phyloP scores from a whole-genome alignment of 2,888 invertebrate species.

The Spilosoma lubricipeda region DNA sequence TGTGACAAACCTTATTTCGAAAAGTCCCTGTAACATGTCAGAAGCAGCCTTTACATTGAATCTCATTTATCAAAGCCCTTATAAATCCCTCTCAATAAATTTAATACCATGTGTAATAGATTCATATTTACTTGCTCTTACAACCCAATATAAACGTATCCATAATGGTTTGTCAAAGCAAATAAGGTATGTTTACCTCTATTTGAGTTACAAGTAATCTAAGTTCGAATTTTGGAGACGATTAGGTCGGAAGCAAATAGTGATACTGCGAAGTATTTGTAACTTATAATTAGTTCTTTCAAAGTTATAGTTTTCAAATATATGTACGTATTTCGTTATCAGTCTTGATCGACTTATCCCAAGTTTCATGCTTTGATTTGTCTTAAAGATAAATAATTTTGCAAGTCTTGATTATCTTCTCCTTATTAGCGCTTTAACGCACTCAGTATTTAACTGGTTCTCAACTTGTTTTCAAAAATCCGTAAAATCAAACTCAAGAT shows the following conservation, averaged over 20 bases:
- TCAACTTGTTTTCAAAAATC: not conserved
- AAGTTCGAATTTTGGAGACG: slow-evolving; percentile 41
- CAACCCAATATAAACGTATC: slow-evolving; percentile 7
- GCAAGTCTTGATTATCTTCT: no score
- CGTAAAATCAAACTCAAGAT: not conserved
- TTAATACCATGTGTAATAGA: slow-evolving; percentile 33
- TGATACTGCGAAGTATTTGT: slow-evolving; percentile 32
- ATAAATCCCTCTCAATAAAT: slow-evolving; percentile 13
- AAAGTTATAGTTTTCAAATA: not conserved
- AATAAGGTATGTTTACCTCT: slow-evolving; percentile 16
- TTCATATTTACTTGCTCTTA: slow-evolving; percentile 12
- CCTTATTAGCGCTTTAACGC: no score
- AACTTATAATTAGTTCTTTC: slow-evolving; percentile 53
- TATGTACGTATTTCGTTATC: no score
- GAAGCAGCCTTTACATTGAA: not conserved
- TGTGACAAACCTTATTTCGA: not conserved
- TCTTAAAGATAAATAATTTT: no score
- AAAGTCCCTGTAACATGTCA: not conserved
- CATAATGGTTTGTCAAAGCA: slow-evolving; percentile 7
- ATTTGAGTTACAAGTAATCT: slow-evolving; percentile 37
- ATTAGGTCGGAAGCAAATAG: slow-evolving; percentile 40
- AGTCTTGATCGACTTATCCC: no score
- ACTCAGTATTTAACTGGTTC: not conserved
- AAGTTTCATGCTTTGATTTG: no score
- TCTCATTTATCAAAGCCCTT: not conserved